A percentile compares a stretch with the other conserved stretches of the same genome.
Conservation (phyloP, 2,888 invertebrate genomes). For the Spialia ferax region DNA sequence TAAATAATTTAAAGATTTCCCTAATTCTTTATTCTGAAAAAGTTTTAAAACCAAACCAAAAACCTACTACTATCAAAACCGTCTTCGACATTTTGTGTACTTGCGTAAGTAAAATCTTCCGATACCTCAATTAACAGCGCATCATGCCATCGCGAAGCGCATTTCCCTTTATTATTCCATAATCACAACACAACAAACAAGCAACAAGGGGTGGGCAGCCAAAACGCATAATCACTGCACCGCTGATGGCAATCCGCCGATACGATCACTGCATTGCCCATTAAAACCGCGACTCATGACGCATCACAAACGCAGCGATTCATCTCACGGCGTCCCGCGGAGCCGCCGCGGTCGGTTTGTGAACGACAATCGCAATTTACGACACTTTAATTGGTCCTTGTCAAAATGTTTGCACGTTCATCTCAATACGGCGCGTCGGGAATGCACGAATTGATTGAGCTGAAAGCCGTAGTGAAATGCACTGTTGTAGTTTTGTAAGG, state of each 20-base stretch:
- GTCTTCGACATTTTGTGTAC: not conserved
- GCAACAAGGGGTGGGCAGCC: conserved; percentile 48
- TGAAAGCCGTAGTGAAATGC: not conserved
- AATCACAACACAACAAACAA: conserved; percentile 49
- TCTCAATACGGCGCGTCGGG: not conserved
- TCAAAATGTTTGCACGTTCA: conserved; percentile 61
- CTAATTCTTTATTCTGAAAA: too few species aligned
- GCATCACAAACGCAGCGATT: conserved; percentile 49
- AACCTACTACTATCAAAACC: not conserved
- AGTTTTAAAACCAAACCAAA: not conserved
- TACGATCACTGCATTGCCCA: conserved; percentile 52
- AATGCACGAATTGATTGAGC: not conserved
- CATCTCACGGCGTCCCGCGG: conserved; percentile 56
- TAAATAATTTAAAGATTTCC: too few species aligned
- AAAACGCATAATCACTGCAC: conserved; percentile 70
- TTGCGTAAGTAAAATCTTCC: not conserved
- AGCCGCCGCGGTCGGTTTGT: conserved; percentile 47
- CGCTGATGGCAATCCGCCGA: conserved; percentile 6
- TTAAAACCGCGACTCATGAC: conserved; percentile 60
- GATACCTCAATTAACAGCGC: not conserved
- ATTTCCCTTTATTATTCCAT: conserved; percentile 30
- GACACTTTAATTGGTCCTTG: conserved; percentile 67
- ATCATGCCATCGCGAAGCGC: not conserved
- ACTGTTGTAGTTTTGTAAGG: not conserved
- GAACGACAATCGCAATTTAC: conserved; percentile 51